Evolutionary conservation across 2,113 vertebrate species (phyloP).

Genomic region (Fulmarus glacialis): DNA sequence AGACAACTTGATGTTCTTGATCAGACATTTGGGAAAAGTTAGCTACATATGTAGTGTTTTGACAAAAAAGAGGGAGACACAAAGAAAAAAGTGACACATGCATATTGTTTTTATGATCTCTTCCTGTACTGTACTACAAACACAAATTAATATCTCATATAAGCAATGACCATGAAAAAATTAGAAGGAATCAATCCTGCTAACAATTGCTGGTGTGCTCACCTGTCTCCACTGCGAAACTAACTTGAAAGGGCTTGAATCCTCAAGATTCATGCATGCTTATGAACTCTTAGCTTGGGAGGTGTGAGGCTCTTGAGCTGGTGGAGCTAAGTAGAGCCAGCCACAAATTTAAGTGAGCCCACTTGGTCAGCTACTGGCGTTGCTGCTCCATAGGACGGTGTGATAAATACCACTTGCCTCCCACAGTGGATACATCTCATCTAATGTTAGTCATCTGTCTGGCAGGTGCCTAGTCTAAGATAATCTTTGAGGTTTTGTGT

Average conservation of each 20-base stretch:
- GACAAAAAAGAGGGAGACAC: neutral
- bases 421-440: neutral
- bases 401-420: neutral
- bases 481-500: neutral
- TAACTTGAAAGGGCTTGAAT: neutral
- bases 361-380: neutral
- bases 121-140: neutral
- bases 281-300: neutral
- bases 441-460: neutral
- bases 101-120: neutral
- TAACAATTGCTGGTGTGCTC: neutral
- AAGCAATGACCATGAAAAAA: neutral
- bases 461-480: neutral
- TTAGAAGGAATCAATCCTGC: neutral
- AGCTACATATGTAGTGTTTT: neutral
- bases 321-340: neutral
- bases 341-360: neutral
- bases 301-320: neutral
- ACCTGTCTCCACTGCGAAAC: neutral
- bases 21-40: neutral
- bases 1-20: neutral
- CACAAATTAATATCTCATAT: neutral
- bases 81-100: neutral
- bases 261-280: neutral
- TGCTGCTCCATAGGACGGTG: neutral